Percentiles rank a stretch among this genome's conserved stretches.
These are phyloP conservation scores for Rhyacophila evoluta DNA, from an alignment of 2,888 invertebrate genomes.

Conservation along the genomic window DNA sequence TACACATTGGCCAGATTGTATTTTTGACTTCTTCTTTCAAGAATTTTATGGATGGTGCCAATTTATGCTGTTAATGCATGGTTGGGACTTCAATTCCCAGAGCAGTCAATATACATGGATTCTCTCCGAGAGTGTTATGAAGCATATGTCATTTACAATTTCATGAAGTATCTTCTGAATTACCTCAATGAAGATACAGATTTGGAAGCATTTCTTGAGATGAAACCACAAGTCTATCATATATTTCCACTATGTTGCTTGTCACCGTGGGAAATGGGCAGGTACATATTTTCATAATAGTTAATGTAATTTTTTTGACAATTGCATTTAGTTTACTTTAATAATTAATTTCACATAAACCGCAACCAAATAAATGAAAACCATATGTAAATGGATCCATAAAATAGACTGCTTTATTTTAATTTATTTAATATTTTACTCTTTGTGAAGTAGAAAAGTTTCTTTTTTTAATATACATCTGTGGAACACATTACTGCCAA, in stretches of 20 bases:
- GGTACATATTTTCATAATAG: constrained; percentile 62
- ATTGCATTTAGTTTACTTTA: too few species aligned
- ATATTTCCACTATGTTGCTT: constrained; percentile 93
- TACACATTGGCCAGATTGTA: constrained; percentile 25
- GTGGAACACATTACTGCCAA: too few species aligned
- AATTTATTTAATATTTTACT: too few species aligned
- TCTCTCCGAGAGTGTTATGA: constrained; percentile 96
- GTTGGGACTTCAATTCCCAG: constrained; percentile 89
- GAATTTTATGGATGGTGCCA: constrained; percentile 97
- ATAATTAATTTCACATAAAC: too few species aligned
- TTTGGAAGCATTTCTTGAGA: constrained; percentile 82
- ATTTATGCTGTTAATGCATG: constrained; percentile 96
- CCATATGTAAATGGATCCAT: too few species aligned
- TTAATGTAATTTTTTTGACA: too few species aligned
- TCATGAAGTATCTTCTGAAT: constrained; percentile 93
- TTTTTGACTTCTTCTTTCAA: constrained; percentile 62
- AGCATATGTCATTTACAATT: constrained; percentile 98
- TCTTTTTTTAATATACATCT: too few species aligned
- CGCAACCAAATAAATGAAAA: too few species aligned
- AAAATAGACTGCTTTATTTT: too few species aligned
- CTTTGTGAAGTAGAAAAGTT: too few species aligned
- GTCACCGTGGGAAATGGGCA: constrained; percentile 94
- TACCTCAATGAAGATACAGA: constrained; percentile 91
- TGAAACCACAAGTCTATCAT: constrained; percentile 88
- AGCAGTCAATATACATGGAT: constrained; percentile 92